These are phyloP conservation scores for Alouatta palliata DNA, from an alignment of 2,113 vertebrate genomes.

Conservation along the genomic window DNA sequence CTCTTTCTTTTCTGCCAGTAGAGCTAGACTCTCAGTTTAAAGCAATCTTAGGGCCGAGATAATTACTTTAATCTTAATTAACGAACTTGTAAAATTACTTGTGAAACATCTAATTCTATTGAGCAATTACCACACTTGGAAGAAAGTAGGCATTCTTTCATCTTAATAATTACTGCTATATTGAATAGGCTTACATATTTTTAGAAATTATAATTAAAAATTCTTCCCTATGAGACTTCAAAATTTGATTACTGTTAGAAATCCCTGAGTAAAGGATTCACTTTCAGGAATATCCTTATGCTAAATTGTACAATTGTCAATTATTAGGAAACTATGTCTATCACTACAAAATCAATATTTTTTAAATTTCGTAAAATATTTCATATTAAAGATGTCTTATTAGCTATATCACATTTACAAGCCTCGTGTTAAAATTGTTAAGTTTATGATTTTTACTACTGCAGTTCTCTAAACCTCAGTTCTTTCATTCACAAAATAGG, in stretches of 20 bases:
- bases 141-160: slow-evolving; percentile 25
- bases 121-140: not conserved
- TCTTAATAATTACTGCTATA: slow-evolving; percentile 26
- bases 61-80: slow-evolving; percentile 55
- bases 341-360: not conserved
- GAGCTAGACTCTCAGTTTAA: slow-evolving; percentile 7
- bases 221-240: slow-evolving; percentile 30
- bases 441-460: slow-evolving; percentile 36
- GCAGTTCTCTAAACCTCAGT: not conserved
- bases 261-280: not conserved
- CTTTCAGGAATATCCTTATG: not conserved
- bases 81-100: slow-evolving; percentile 56
- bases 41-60: slow-evolving; percentile 7
- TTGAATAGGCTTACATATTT: slow-evolving; percentile 14
- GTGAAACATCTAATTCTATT: slow-evolving; percentile 31
- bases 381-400: slow-evolving; percentile 60
- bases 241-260: slow-evolving; percentile 41
- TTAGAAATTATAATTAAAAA: slow-evolving; percentile 52
- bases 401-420: slow-evolving; percentile 81
- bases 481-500: not conserved
- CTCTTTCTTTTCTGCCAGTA: not conserved
- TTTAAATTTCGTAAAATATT: slow-evolving; percentile 70
- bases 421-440: slow-evolving; percentile 77
- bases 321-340: not conserved
- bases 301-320: not conserved